Percentiles rank a stretch among this genome's conserved stretches.
These are phyloP conservation scores for Coregonus sp. DNA, from an alignment of 2,797 vertebrate species.

Conservation along the genomic window DNA sequence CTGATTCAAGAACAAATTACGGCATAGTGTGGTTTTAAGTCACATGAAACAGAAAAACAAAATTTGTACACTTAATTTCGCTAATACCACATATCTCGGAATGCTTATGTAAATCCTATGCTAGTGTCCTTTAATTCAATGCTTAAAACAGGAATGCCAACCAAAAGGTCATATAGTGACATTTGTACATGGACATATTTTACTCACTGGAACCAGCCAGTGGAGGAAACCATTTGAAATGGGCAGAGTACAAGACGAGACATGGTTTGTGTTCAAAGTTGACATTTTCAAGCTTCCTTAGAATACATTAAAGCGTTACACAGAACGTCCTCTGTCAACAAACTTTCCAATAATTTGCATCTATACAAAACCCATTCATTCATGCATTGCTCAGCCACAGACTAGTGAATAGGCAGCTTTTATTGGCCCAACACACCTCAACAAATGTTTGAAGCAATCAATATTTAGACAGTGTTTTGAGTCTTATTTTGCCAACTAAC, in stretches of 20 bases:
- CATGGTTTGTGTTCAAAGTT: conserved; percentile 21
- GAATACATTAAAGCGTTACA: conserved; percentile 1
- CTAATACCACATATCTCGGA: not conserved
- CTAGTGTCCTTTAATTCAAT: conserved; percentile 15
- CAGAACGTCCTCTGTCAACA: not conserved
- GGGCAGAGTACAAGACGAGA: conserved; percentile 19
- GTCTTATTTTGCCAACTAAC: no score
- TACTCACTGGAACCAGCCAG: conserved; percentile 39
- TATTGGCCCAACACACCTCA: conserved; percentile 5
- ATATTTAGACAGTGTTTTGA: not conserved
- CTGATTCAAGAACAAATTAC: not conserved
- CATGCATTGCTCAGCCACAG: not conserved
- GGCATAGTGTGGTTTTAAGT: no score
- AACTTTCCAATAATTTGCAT: not conserved
- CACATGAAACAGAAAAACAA: no score
- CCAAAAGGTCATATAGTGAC: conserved; percentile 49
- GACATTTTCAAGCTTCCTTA: conserved; percentile 15
- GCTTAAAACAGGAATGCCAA: conserved; percentile 41
- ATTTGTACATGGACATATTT: conserved; percentile 39
- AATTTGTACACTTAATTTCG: conserved; percentile 6
- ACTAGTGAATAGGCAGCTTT: not conserved
- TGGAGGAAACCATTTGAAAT: conserved; percentile 41
- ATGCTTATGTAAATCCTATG: conserved; percentile 13
- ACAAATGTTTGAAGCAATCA: conserved; percentile 32
- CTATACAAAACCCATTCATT: conserved; percentile 1